Conservation (phyloP, 2,797 vertebrate species). For the Catostomus latipinnis region DNA sequence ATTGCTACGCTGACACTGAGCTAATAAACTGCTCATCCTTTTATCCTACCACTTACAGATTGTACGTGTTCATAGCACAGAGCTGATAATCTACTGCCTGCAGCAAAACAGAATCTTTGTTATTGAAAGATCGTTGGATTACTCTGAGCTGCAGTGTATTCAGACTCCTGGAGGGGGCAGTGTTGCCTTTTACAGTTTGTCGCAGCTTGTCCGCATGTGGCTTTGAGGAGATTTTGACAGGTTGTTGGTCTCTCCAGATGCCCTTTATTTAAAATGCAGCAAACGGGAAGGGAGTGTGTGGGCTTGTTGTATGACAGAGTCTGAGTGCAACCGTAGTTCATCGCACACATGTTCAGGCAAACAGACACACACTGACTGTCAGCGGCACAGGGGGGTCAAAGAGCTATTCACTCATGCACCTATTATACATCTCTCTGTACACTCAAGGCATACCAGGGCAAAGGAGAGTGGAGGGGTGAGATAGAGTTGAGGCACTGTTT, state of each 20-base stretch:
- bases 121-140: slow-evolving; percentile 30
- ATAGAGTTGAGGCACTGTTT: slow-evolving; percentile 33
- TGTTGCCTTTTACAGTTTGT: slow-evolving; percentile 46
- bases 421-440: slow-evolving; percentile 42
- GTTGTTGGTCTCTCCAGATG: slow-evolving; percentile 42
- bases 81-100: slow-evolving; percentile 40
- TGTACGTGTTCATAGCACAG: slow-evolving; percentile 31
- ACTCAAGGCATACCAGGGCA: slow-evolving; percentile 30
- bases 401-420: slow-evolving; percentile 20
- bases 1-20: slow-evolving; percentile 18
- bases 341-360: not conserved
- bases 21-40: slow-evolving; percentile 44
- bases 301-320: slow-evolving; percentile 42
- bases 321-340: slow-evolving; percentile 32
- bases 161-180: slow-evolving; percentile 48
- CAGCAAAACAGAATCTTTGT: slow-evolving; percentile 38
- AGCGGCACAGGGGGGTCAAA: slow-evolving; percentile 27
- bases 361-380: not conserved
- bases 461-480: slow-evolving; percentile 29
- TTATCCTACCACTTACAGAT: slow-evolving; percentile 45
- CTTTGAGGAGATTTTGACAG: slow-evolving; percentile 22
- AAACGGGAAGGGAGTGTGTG: slow-evolving; percentile 30
- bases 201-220: slow-evolving; percentile 5
- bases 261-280: slow-evolving; percentile 55
- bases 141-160: not conserved